Conservation (phyloP, 1,140 invertebrate genomes). For the Cryptotermes secundus region DNA sequence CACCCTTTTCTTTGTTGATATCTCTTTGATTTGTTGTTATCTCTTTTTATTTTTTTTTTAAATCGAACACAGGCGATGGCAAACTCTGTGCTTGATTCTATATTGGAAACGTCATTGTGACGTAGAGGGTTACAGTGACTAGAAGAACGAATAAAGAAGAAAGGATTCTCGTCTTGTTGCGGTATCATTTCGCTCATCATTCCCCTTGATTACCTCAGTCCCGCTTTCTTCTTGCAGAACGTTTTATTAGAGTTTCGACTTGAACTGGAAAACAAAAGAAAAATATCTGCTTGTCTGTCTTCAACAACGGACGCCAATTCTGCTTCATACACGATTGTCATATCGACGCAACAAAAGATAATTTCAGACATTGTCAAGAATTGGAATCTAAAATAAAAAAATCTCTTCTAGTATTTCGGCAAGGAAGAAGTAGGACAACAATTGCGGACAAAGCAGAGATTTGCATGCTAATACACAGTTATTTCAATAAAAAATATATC, state of each 20-base stretch:
- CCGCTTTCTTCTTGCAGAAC: neutral
- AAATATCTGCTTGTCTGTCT: neutral
- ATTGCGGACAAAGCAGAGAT: too few species aligned
- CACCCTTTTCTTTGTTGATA: neutral
- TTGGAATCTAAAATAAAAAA: too few species aligned
- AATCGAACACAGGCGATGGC: neutral
- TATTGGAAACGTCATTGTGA: slow-evolving; percentile 1
- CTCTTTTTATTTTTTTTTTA: neutral
- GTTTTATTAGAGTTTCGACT: neutral
- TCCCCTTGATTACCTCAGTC: neutral
- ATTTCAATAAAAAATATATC: too few species aligned
- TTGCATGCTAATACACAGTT: too few species aligned
- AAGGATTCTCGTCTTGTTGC: neutral
- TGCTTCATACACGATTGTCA: neutral
- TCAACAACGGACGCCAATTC: neutral
- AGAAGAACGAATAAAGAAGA: too few species aligned
- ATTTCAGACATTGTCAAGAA: too few species aligned
- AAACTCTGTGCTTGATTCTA: neutral
- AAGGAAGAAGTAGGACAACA: too few species aligned
- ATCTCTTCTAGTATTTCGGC: too few species aligned
- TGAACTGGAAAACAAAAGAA: neutral
- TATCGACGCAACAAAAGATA: too few species aligned
- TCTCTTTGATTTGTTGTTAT: neutral
- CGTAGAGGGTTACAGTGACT: neutral
- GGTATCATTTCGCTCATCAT: neutral